These are phyloP conservation scores for Tragelaphus strepsiceros DNA, from an alignment of 2,113 vertebrate species.

Conservation along the genomic window DNA sequence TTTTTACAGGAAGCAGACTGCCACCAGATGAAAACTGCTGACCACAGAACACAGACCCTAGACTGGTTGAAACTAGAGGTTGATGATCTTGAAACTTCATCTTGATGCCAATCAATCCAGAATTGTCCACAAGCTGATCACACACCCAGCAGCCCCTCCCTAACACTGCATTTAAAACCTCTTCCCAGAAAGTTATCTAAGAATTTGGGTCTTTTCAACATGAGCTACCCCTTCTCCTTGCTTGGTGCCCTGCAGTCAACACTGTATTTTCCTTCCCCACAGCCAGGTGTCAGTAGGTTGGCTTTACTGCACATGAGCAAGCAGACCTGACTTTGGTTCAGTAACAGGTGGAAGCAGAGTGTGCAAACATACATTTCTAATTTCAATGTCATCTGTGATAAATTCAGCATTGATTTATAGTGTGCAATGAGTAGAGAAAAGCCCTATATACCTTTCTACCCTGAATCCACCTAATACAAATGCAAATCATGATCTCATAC, in stretches of 20 bases:
- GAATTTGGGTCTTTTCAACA: not conserved
- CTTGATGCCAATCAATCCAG: not conserved
- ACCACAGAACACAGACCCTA: not conserved
- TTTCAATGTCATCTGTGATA: not conserved
- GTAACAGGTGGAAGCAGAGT: not conserved
- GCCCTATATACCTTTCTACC: not conserved
- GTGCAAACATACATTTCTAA: not conserved
- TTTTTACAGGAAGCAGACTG: not conserved
- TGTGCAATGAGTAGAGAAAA: not conserved
- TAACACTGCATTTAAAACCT: not conserved
- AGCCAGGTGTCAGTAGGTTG: not conserved
- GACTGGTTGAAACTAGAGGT: not conserved
- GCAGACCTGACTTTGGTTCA: not conserved
- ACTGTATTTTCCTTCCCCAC: not conserved
- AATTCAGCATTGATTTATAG: not conserved
- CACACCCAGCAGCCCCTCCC: not conserved
- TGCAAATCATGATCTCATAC: conserved; percentile 16
- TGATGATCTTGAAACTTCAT: not conserved
- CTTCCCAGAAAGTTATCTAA: not conserved
- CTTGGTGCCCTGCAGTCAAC: not conserved
- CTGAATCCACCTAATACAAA: not conserved
- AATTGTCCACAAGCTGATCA: not conserved
- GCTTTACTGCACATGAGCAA: not conserved
- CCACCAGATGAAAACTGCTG: not conserved
- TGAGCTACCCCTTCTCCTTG: not conserved